Base-by-base conservation (phyloP, 2,113 vertebrate species). In the Dinomys branickii region DNA sequence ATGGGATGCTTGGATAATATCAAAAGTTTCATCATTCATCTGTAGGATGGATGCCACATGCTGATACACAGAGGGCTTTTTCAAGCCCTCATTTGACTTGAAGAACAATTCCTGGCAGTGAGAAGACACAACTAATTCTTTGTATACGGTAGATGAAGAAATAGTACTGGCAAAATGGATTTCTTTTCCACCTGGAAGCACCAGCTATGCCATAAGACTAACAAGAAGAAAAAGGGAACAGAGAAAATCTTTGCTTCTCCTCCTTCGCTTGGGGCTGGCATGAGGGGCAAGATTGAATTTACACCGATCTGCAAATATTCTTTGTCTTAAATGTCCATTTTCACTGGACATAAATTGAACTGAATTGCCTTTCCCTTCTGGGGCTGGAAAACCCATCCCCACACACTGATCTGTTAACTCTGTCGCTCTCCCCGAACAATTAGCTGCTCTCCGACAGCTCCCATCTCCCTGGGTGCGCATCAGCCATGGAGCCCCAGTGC, bases 291-390 rank as follows among this genome's bases (percentile, higher is more conserved):
- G 54, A 97, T 63, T 85, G 41, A 93, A 95, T 97, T 97, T 96
- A 85, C 90, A 95, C 94, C 3, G 24, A 97, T 94, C 91, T 94
- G 91, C 81, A 96, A 97, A 97, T 96, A 97, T 95, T 94, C n/a
- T 96, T 94, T 86, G 67, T 93, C 88, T 88, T 96, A 95, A 87
- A 59, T 97, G 97, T 96, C 71, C 90, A 17, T 90, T 97, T 95
- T 94, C 58, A 58, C 58, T 33, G 69, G 95, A 96, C 85, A 85
- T 96, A 97, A 97, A 97, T 97, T 96, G 96, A 33, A 93, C 77
- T 90, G 91, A 96, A 97, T 95, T 94, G 69, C 63, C 91, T 93
- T 94, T 94, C 96, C 90, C 91, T 92, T 59, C 84, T 7, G 6
- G 86, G 78, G 44, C 80, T 94, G 58, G 83, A 93, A 96, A 93